Conservation (phyloP, 2,113 vertebrate genomes). For the Dascyllus trimaculatus region DNA sequence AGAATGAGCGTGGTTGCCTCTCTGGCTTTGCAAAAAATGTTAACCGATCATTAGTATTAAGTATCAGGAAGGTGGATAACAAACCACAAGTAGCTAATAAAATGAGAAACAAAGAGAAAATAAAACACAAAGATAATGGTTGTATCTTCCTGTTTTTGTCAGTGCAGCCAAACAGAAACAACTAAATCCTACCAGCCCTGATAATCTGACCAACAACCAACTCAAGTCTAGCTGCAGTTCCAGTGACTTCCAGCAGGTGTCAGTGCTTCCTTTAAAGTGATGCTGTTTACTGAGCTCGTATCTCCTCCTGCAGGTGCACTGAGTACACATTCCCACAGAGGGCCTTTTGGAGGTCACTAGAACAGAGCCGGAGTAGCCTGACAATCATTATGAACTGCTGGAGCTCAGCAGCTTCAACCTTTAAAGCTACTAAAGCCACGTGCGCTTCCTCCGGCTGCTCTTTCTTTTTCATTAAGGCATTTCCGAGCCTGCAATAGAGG, state of each 20-base stretch:
- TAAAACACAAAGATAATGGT: too few species aligned
- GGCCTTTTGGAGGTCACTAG: conserved; percentile 42
- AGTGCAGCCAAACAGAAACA: too few species aligned
- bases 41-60: too few species aligned
- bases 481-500: not conserved
- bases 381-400: conserved; percentile 11
- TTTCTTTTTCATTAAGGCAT: conserved; percentile 18
- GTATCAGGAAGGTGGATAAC: too few species aligned
- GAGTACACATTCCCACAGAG: conserved; percentile 25
- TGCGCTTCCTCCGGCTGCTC: conserved; percentile 4
- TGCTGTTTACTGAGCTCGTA: not conserved
- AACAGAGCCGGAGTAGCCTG: not conserved
- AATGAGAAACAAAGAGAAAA: too few species aligned
- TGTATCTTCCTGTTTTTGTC: too few species aligned
- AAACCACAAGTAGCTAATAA: too few species aligned
- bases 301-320: conserved; percentile 47
- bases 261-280: conserved; percentile 8
- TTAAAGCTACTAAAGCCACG: conserved; percentile 9
- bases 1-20: too few species aligned
- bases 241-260: conserved; percentile 58
- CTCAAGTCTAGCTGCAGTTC: too few species aligned
- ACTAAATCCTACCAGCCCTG: too few species aligned
- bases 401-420: conserved; percentile 21
- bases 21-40: too few species aligned
- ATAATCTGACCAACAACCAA: too few species aligned